phyloP scores from a whole-genome alignment of 2,888 invertebrate species.

The Caenorhabditis sp. region DNA sequence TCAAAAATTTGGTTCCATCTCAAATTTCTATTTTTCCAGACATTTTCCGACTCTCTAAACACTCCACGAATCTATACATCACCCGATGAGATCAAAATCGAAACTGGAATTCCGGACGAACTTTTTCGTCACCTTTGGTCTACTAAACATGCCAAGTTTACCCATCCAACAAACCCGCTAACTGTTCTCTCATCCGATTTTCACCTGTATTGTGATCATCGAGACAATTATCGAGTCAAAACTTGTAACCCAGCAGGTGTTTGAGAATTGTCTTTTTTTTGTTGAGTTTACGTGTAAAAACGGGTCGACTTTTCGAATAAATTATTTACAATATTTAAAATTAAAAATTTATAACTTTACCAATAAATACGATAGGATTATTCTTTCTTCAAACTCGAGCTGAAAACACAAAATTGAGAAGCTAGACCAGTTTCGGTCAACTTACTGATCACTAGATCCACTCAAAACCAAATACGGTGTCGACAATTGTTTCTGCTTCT shows the following conservation, averaged over 20 bases:
- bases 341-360: no score
- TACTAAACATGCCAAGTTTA: constrained; percentile 25
- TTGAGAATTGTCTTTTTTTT: not conserved
- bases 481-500: constrained; percentile 79
- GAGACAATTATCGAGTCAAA: constrained; percentile 6
- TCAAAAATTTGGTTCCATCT: not conserved
- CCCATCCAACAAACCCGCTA: constrained; percentile 29
- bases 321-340: not conserved
- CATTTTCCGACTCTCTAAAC: constrained; percentile 13
- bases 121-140: constrained; percentile 34
- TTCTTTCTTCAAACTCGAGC: constrained; percentile 30
- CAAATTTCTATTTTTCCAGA: constrained; percentile 7
- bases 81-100: constrained; percentile 15
- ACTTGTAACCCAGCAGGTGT: constrained; percentile 22
- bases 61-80: constrained; percentile 25
- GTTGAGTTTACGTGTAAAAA: not conserved
- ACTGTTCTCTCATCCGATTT: constrained; percentile 13
- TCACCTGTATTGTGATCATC: constrained; percentile 19
- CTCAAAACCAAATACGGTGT: constrained; percentile 68
- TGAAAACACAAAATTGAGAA: constrained; percentile 18
- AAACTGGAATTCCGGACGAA: constrained; percentile 24
- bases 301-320: no score
- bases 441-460: constrained; percentile 49
- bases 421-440: not conserved
- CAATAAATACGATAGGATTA: not conserved